A percentile compares a stretch with the other conserved stretches of the same genome.
These are phyloP conservation scores for Mechanitis messenoides DNA, from an alignment of 2,888 invertebrate species.

Conservation along the genomic window DNA sequence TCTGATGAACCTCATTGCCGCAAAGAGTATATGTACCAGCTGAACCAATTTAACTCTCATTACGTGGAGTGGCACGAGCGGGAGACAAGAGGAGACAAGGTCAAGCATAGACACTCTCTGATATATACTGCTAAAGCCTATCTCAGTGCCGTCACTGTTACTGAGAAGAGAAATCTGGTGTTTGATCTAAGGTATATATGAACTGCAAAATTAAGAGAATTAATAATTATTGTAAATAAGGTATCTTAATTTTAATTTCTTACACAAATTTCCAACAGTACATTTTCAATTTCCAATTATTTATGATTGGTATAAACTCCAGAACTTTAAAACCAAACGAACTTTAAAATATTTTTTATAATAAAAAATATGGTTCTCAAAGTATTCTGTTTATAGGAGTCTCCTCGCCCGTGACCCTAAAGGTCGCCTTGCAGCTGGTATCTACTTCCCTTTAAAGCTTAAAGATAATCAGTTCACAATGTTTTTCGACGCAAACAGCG, in stretches of 20 bases:
- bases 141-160: constrained; percentile 87
- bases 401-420: constrained; percentile 88
- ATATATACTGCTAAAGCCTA: constrained; percentile 89
- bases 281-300: no score
- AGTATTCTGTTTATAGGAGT: constrained; percentile 73
- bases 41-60: constrained; percentile 80
- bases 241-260: no score
- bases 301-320: no score
- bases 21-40: constrained; percentile 90
- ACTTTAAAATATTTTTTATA: no score
- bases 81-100: constrained; percentile 80
- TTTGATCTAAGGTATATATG: constrained; percentile 81
- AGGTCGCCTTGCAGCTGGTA: constrained; percentile 87
- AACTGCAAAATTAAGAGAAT: no score
- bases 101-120: constrained; percentile 81
- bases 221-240: no score
- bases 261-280: no score
- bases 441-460: constrained; percentile 86
- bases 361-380: neutral
- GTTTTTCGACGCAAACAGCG: constrained; percentile 84
- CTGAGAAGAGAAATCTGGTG: constrained; percentile 91
- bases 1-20: constrained; percentile 85
- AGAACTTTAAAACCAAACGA: no score
- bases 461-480: constrained; percentile 83
- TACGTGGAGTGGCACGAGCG: constrained; percentile 92